Evolutionary conservation across 2,888 invertebrate species (phyloP), one percentile per base, ranked within the genome.

Genomic region (Hydropsyche betteni): DNA sequence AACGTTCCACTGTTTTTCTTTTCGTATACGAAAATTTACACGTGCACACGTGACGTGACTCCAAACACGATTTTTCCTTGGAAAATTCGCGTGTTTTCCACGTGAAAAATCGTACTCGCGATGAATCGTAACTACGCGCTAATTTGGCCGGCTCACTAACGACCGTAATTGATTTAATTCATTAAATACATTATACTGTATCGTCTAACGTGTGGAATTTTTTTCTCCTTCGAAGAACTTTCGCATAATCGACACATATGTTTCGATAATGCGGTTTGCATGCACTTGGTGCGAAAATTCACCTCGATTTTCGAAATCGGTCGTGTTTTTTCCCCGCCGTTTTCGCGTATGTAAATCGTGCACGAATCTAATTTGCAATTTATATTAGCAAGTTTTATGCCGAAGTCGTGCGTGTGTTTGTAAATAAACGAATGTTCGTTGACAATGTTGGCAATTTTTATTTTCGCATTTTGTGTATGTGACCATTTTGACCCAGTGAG

Each of bases 281-380:
- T 44, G 44, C 44, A 44, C 10, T 44, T 10, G 44, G 44, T 4
- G 44, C 44, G 10, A 44, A 44, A 44, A 44, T 44, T 44, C 44
- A 10, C 44, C 3, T 44, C 44, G 6, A 44, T 10, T 8, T 44
- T 44, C 44, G 44, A 44, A 44, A 44, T 44, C 24, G 14, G 58
- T 2, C 58, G 16, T 24, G 58, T n/a, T 58, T 58, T 58, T 58
- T 58, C 16, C 12, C n/a, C 53, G 16, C 24, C 24, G 58, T 24
- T 24, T 58, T 14, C 44, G 44, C 44, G 44, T 14, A 58, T 58
- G 58, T 58, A 58, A 64, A 64, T 36, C 33, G 64, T 64, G 36
- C 34, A 58, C 58, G 24, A 58, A 58, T 64, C 64, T 64, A 64
- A 64, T 64, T 64, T 64, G 64, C 64, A 64, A 64, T 64, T 64